Conservation (phyloP, 1,140 invertebrate genomes). For the Brachionus calyciflorus region DNA sequence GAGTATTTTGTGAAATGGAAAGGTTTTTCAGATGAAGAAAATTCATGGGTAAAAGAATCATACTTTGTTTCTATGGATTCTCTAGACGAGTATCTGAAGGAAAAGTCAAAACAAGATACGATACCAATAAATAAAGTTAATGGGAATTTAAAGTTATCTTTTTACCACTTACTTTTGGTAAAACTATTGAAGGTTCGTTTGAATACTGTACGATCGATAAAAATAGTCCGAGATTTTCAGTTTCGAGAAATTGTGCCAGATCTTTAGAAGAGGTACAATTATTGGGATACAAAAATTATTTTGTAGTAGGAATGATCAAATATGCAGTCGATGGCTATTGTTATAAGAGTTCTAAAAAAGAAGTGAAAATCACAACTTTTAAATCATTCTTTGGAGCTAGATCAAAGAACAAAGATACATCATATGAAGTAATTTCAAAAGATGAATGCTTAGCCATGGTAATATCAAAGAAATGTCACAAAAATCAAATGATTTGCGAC, state of each 20-base stretch:
- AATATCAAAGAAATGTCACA: not conserved
- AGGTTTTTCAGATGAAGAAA: no score
- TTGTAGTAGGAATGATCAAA: not conserved
- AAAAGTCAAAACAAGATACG: no score
- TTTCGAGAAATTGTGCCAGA: no score
- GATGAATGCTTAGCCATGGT: not conserved
- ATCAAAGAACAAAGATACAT: not conserved
- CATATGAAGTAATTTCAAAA: not conserved
- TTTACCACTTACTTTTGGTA: not conserved
- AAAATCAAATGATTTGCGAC: not conserved
- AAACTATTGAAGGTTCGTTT: not conserved
- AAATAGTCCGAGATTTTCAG: not conserved
- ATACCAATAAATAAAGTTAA: no score
- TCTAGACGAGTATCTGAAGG: no score
- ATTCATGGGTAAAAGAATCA: no score
- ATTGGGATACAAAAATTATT: no score
- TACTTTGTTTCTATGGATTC: no score
- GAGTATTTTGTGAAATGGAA: no score
- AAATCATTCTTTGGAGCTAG: not conserved
- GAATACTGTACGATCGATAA: conserved; percentile 6
- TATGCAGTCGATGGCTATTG: not conserved
- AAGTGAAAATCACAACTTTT: not conserved
- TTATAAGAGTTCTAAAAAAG: not conserved
- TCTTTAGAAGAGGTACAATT: conserved; percentile 6
- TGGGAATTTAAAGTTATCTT: not conserved